Percentiles rank a stretch among this genome's conserved stretches.
These are phyloP conservation scores for Flabesymbios commensalis DNA, from an alignment of 2,888 invertebrate genomes.

Conservation along the genomic window DNA sequence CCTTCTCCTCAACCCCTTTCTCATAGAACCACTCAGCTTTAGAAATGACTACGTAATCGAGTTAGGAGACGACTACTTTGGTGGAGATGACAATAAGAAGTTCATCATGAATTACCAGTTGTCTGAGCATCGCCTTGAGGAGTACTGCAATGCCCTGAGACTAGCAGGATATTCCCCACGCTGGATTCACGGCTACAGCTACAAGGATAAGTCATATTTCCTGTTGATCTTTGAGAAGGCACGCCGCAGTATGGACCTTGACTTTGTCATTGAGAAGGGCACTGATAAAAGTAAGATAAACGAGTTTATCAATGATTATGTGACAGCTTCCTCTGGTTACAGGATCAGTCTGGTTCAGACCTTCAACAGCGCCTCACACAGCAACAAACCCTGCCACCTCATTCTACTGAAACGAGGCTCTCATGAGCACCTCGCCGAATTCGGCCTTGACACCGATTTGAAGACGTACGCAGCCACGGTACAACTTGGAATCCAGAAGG, in stretches of 20 bases:
- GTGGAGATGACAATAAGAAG: too few relatives aligned
- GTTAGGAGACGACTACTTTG: conserved; percentile 37
- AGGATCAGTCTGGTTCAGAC: conserved; percentile 51
- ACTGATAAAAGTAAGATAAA: neutral
- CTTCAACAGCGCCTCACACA: conserved; percentile 47
- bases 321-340: conserved; percentile 36
- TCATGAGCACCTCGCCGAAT: conserved; percentile 29
- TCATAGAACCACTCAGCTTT: neutral
- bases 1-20: conserved; percentile 33
- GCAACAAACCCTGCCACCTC: conserved; percentile 37
- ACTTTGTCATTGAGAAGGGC: conserved; percentile 2
- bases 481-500: neutral
- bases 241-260: neutral
- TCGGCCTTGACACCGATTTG: neutral
- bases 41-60: conserved; percentile 25
- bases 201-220: conserved; percentile 40
- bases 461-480: neutral
- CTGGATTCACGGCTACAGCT: conserved; percentile 49
- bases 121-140: conserved; percentile 48
- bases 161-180: conserved; percentile 41
- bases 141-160: conserved; percentile 45
- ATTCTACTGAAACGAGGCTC: conserved; percentile 45
- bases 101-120: conserved; percentile 43
- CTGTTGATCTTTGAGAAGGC: conserved; percentile 38
- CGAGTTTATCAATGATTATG: neutral